These are phyloP conservation scores for Fistularia tabacaria DNA, from an alignment of 2,797 vertebrate species.

Conservation along the genomic window DNA sequence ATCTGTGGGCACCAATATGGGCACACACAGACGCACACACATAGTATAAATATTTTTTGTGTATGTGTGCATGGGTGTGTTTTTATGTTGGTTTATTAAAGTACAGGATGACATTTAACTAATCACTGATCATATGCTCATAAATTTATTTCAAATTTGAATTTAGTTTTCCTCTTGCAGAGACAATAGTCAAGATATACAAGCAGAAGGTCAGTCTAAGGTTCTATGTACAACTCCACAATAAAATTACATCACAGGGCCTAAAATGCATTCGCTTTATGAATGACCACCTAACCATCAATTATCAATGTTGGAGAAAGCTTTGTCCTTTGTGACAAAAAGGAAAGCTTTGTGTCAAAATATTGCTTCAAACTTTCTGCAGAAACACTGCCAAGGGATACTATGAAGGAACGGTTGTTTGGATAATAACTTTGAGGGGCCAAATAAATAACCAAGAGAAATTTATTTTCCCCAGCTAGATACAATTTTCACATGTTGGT, in stretches of 20 bases:
- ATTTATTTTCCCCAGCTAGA: too few relatives aligned
- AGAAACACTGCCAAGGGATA: neutral
- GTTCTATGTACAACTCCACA: neutral
- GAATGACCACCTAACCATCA: conserved; percentile 17
- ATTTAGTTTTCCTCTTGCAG: conserved; percentile 7
- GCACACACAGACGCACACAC: too few relatives aligned
- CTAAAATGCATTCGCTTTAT: conserved; percentile 10
- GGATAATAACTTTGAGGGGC: too few relatives aligned
- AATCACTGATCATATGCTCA: too few relatives aligned
- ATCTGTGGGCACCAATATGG: too few relatives aligned
- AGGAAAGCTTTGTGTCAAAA: conserved; percentile 20
- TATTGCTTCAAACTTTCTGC: neutral
- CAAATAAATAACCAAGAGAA: too few relatives aligned
- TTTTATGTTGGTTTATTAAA: too few relatives aligned
- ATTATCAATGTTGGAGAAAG: conserved; percentile 20
- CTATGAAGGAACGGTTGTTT: neutral
- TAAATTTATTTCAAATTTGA: neutral
- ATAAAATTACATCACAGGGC: conserved; percentile 17
- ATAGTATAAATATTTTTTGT: too few relatives aligned
- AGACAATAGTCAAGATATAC: conserved; percentile 31
- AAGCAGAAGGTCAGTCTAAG: conserved; percentile 46
- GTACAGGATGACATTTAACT: too few relatives aligned
- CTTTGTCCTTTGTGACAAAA: conserved; percentile 17
- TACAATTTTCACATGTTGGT: too few relatives aligned
- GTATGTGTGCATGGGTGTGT: too few relatives aligned